These are phyloP conservation scores for Parauchenoglanis punctatus DNA, from an alignment of 2,797 vertebrate genomes.

Conservation along the genomic window DNA sequence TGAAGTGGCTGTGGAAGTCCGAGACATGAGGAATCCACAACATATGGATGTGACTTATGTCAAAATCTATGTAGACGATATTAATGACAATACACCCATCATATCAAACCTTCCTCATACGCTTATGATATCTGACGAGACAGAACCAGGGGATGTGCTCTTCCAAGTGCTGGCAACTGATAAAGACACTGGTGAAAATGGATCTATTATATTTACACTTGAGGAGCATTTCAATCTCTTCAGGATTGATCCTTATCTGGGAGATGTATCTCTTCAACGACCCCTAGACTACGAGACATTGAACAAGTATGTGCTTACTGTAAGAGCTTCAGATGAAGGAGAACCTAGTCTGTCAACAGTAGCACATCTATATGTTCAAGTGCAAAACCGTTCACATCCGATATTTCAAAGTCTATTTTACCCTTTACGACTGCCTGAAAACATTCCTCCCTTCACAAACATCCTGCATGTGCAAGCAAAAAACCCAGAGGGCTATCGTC, in stretches of 20 bases:
- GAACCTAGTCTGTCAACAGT: conserved; percentile 74
- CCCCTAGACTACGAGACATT: conserved; percentile 90
- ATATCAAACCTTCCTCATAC: conserved; percentile 91
- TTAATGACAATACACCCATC: conserved; percentile 88
- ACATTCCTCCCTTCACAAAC: conserved; percentile 86
- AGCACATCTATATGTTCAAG: conserved; percentile 83
- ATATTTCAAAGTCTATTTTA: conserved; percentile 92
- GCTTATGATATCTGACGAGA: conserved; percentile 83
- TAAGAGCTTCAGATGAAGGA: conserved; percentile 85
- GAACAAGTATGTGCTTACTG: conserved; percentile 86
- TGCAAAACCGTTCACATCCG: conserved; percentile 92
- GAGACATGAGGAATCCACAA: conserved; percentile 81
- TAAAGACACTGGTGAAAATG: conserved; percentile 85
- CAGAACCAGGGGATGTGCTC: conserved; percentile 90
- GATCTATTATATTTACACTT: conserved; percentile 82
- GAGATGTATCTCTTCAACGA: conserved; percentile 89
- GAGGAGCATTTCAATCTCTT: conserved; percentile 89
- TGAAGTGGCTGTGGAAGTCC: conserved; percentile 83
- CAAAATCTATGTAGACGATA: conserved; percentile 86
- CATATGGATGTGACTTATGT: conserved; percentile 83
- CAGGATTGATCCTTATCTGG: conserved; percentile 87
- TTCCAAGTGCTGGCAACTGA: conserved; percentile 90
- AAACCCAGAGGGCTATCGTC: conserved; percentile 91
- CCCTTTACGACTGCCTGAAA: conserved; percentile 89
- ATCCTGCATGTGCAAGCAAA: conserved; percentile 94